Evolutionary conservation across 2,113 vertebrate genomes (phyloP), one percentile per base, ranked within the genome.

Genomic region (Ceratotherium simum): DNA sequence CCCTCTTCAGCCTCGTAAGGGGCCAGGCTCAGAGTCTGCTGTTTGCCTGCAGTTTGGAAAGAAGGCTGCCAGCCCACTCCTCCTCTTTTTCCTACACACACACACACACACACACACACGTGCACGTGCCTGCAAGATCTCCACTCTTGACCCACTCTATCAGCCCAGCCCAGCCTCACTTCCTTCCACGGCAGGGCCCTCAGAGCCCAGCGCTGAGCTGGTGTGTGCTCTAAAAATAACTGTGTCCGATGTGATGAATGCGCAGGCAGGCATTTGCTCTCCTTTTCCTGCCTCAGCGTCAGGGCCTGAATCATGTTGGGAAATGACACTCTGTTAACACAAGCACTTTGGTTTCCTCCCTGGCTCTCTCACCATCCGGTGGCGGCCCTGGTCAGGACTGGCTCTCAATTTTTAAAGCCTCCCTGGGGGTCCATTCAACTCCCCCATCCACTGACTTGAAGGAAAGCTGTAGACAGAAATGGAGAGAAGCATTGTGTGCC

Each of bases 291-390:
- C 96, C 90, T 95, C 90, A 51, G 96, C 64, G 2, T 69, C 0
- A 23, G 86, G 78, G 87, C 92, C 98, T 98, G 97, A 98, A 97
- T 98, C 97, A 94, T 97, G 96, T 91, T 96, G 97, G 97, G 95
- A 97, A 98, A 85, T 98, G 97, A 98, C 97, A 98, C 95, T 98
- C 95, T 98, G 97, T 98, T 97, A 98, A 98, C 95, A 98, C 95
- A 97, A 97, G 98, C 97, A 96, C 94, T 97, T 97, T 90, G 97
- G 96, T 94, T 98, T 98, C 97, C 97, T 97, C 90, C 96, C 70
- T 21, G 79, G 95, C 76, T 84, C 95, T 69, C 80, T 96, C 51
- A 42, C 94, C 92, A 96, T 98, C 97, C 87, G 76, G 97, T 64
- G 82, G 80, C 86, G 96, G 86, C 86, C 88, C 58, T 83, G 82